Conservation (phyloP, 2,888 invertebrate genomes). For the Xylocampa areola region DNA sequence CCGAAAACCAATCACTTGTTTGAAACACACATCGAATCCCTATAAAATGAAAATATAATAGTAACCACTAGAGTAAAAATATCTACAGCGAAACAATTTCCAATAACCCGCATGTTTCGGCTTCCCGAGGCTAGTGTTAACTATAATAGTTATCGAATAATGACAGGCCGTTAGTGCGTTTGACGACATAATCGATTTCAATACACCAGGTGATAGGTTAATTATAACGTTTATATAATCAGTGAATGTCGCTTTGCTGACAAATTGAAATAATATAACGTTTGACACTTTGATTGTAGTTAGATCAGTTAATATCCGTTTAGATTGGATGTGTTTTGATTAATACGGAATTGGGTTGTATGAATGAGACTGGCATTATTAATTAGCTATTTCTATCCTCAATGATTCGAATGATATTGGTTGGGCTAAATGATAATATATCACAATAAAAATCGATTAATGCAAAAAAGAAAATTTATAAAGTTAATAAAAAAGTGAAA, state of each 20-base stretch:
- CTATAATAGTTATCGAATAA: conserved; percentile 25
- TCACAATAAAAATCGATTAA: too few relatives aligned
- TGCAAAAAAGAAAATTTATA: too few relatives aligned
- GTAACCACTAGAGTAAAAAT: neutral
- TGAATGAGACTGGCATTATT: too few relatives aligned
- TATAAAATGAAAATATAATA: conserved; percentile 5
- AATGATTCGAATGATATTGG: too few relatives aligned
- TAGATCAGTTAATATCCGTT: conserved; percentile 5
- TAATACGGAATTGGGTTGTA: neutral
- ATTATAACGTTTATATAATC: conserved; percentile 44
- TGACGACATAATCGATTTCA: conserved; percentile 47
- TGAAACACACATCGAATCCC: neutral
- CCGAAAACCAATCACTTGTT: neutral
- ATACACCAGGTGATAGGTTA: conserved; percentile 40
- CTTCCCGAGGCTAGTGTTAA: conserved; percentile 42
- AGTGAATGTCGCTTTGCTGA: conserved; percentile 20
- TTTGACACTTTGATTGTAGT: conserved; percentile 9
- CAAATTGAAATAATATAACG: conserved; percentile 21
- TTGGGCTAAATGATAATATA: too few relatives aligned
- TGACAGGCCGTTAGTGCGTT: conserved; percentile 33
- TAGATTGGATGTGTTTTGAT: neutral
- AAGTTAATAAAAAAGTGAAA: too few relatives aligned
- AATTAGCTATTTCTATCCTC: neutral
- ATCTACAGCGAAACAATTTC: conserved; percentile 1
- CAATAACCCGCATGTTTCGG: conserved; percentile 15